These are phyloP conservation scores for Semotilus atromaculatus DNA, from an alignment of 2,797 vertebrate genomes.

Conservation along the genomic window DNA sequence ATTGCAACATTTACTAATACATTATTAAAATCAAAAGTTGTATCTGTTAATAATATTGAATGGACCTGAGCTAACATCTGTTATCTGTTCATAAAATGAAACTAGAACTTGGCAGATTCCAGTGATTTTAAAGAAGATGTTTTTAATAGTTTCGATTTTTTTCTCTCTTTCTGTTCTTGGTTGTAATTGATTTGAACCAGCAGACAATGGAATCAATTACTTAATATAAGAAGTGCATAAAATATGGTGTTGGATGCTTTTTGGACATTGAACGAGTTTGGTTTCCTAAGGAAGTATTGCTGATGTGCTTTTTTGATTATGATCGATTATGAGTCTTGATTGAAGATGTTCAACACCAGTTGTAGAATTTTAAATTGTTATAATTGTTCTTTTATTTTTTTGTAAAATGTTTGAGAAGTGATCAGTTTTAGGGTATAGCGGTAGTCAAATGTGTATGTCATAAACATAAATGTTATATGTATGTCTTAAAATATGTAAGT, in stretches of 20 bases:
- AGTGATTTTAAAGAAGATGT: not conserved
- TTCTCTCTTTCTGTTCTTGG: not conserved
- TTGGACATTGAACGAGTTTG: not conserved
- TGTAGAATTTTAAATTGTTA: no score
- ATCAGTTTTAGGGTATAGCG: no score
- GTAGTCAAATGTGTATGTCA: no score
- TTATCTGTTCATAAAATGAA: not conserved
- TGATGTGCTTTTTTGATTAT: not conserved
- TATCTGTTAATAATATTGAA: not conserved
- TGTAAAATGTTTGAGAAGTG: no score
- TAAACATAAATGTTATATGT: no score
- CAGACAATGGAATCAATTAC: not conserved
- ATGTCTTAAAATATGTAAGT: no score
- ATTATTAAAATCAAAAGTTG: not conserved
- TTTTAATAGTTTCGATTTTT: not conserved
- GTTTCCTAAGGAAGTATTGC: not conserved
- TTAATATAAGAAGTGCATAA: not conserved
- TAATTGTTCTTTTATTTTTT: no score
- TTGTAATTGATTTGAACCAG: not conserved
- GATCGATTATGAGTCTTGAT: not conserved
- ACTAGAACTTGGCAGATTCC: not conserved
- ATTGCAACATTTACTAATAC: not conserved
- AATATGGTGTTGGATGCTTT: not conserved
- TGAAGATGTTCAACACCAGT: not conserved
- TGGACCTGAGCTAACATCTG: not conserved